These are phyloP conservation scores for Sinohyriopsis cumingii DNA, from an alignment of 2,888 invertebrate species.

Conservation along the genomic window DNA sequence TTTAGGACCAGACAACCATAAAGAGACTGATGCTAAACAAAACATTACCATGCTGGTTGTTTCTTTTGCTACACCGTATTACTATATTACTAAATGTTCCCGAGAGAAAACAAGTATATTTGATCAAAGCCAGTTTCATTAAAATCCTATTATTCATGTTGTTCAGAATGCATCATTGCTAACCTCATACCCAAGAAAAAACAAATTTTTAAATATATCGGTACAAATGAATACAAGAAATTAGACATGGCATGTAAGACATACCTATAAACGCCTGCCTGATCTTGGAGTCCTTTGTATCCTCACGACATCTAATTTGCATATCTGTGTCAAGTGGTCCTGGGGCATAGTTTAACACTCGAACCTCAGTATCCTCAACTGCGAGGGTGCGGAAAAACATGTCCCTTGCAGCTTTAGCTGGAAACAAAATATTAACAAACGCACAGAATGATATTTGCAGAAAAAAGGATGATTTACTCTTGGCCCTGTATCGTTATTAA, in stretches of 20 bases:
- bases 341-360: conserved; percentile 91
- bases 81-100: no score
- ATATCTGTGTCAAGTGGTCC: conserved; percentile 94
- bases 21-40: no score
- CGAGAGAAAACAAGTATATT: no score
- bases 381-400: conserved; percentile 87
- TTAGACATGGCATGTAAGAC: neutral
- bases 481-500: neutral
- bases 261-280: conserved; percentile 57
- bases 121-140: no score
- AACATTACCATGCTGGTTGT: no score
- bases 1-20: no score
- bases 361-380: conserved; percentile 80
- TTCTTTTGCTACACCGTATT: no score
- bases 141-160: no score
- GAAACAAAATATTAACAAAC: conserved; percentile 71
- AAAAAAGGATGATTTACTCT: neutral
- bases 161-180: no score
- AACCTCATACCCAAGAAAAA: no score
- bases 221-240: no score
- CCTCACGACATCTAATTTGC: conserved; percentile 74
- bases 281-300: conserved; percentile 51
- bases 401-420: conserved; percentile 85
- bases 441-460: neutral
- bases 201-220: no score